A percentile compares a stretch with the other conserved stretches of the same genome.
Conservation (phyloP, 2,888 invertebrate species). For the Lochmaea capreae region DNA sequence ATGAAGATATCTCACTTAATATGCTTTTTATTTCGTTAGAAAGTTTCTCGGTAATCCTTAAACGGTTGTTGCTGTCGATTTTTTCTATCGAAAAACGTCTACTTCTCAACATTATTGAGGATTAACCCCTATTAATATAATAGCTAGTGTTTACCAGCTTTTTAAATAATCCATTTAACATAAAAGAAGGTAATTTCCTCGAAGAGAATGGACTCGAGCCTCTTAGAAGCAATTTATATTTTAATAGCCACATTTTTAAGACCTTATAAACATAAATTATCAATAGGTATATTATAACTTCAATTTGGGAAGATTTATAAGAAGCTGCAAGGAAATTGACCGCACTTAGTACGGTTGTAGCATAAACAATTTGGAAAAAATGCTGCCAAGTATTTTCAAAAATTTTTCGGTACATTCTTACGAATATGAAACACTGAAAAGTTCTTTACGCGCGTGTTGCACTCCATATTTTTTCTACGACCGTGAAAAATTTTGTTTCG, state of each 20-base stretch:
- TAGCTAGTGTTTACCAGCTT: slow-evolving; percentile 57
- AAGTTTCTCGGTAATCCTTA: background rate
- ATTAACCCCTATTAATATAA: slow-evolving; percentile 55
- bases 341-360: slow-evolving; percentile 1
- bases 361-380: background rate
- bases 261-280: slow-evolving; percentile 48
- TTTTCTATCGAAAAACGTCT: background rate
- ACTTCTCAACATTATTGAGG: slow-evolving; percentile 42
- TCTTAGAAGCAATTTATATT: slow-evolving; percentile 51
- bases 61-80: background rate
- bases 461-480: too few species aligned
- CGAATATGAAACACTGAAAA: too few species aligned
- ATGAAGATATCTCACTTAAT: too few species aligned
- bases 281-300: slow-evolving; percentile 34
- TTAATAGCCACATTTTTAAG: slow-evolving; percentile 51
- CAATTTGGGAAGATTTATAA: slow-evolving; percentile 43
- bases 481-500: too few species aligned
- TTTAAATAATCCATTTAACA: slow-evolving; percentile 58
- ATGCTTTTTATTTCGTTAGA: too few species aligned
- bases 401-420: too few species aligned
- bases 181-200: slow-evolving; percentile 53
- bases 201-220: slow-evolving; percentile 43
- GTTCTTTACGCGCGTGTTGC: too few species aligned
- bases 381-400: background rate
- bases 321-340: slow-evolving; percentile 11